A percentile compares a stretch with the other conserved stretches of the same genome.
phyloP scores from a whole-genome alignment of 1,140 invertebrate species.

The Magallana ariakensis region DNA sequence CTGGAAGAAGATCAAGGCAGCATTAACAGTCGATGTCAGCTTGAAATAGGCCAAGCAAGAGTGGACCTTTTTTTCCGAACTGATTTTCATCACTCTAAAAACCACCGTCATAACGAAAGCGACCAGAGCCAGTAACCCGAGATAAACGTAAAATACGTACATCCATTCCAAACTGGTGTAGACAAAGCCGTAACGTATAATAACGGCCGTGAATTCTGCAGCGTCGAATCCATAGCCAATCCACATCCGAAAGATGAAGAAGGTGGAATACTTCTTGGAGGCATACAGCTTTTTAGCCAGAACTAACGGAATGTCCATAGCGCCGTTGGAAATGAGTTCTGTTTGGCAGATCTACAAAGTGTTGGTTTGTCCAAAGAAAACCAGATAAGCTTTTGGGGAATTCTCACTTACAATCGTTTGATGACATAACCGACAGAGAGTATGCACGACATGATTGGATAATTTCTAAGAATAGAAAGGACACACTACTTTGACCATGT shows the following conservation, averaged over 20 bases:
- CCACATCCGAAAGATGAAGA: conserved; percentile 49
- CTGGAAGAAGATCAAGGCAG: conserved; percentile 46
- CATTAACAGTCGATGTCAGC: conserved; percentile 40
- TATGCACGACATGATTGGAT: no score
- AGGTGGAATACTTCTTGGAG: conserved; percentile 5
- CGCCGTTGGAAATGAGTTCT: no score
- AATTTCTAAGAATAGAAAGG: no score
- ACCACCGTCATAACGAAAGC: conserved; percentile 37
- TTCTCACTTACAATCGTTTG: no score
- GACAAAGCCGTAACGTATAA: conserved; percentile 28
- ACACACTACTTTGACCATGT: no score
- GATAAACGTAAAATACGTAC: conserved; percentile 46
- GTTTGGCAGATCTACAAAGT: no score
- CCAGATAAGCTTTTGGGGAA: no score
- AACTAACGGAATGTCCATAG: background rate
- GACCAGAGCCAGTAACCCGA: conserved; percentile 10
- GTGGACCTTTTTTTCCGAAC: background rate
- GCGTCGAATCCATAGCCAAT: conserved; percentile 45
- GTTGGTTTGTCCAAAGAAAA: no score
- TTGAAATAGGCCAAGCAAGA: conserved; percentile 47
- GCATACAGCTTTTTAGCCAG: conserved; percentile 5
- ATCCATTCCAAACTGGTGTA: conserved; percentile 26
- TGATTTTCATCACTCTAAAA: background rate
- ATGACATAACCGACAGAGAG: no score
- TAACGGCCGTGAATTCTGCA: background rate